A percentile compares a stretch with the other conserved stretches of the same genome.
These are phyloP conservation scores for Chelmon rostratus DNA, from an alignment of 2,797 vertebrate species.

Conservation along the genomic window DNA sequence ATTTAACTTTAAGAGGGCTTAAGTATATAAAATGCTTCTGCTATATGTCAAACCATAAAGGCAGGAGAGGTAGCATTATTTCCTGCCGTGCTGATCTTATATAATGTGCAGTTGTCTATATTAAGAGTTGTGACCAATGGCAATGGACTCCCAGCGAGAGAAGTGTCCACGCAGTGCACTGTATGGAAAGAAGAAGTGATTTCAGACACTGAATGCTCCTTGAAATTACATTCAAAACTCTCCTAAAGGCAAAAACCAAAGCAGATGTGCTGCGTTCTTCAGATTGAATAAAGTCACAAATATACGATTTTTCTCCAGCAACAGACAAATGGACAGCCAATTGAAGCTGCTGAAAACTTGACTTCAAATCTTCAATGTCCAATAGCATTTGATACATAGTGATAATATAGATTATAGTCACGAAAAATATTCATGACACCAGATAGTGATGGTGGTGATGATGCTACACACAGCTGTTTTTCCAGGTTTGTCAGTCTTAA, in stretches of 20 bases:
- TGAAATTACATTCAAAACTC: neutral
- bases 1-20: neutral
- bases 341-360: neutral
- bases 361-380: too few species aligned
- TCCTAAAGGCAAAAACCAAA: neutral
- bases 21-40: neutral
- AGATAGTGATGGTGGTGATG: too few species aligned
- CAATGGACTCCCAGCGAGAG: neutral
- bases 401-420: too few species aligned
- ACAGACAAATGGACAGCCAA: neutral
- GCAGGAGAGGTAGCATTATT: neutral
- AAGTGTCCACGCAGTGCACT: too few species aligned
- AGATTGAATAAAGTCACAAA: neutral
- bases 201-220: too few species aligned
- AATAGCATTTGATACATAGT: too few species aligned
- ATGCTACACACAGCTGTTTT: too few species aligned
- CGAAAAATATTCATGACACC: too few species aligned
- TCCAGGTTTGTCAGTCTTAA: too few species aligned
- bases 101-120: neutral
- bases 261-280: neutral
- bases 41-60: neutral
- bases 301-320: neutral
- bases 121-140: neutral
- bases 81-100: neutral
- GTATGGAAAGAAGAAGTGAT: too few species aligned